These are phyloP conservation scores for Norana najaformis DNA, from an alignment of 2,888 invertebrate genomes.

Conservation along the genomic window DNA sequence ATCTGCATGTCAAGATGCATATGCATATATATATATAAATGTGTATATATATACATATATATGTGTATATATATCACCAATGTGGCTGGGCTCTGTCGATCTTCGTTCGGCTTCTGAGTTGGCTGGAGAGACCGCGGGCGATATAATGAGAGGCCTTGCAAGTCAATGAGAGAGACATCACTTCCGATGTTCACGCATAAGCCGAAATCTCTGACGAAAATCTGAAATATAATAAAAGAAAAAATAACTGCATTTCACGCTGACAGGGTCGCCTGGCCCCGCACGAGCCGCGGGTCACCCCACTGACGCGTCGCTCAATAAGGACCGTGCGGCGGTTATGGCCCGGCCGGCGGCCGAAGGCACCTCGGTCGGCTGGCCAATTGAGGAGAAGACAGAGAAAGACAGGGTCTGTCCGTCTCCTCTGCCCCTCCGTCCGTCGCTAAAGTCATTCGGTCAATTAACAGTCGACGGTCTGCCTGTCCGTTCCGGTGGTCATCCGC, in stretches of 20 bases:
- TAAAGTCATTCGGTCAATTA: slow-evolving; percentile 13
- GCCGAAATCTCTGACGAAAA: neutral
- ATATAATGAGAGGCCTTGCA: neutral
- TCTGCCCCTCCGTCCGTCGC: neutral
- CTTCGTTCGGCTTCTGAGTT: too few species aligned
- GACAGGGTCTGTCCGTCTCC: neutral
- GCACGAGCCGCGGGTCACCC: neutral
- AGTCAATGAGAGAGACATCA: neutral
- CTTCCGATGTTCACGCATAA: neutral
- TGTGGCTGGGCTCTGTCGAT: neutral
- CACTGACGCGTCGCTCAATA: slow-evolving; percentile 1
- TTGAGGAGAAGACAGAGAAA: neutral
- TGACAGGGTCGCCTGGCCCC: slow-evolving; percentile 1
- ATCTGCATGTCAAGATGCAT: neutral
- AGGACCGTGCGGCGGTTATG: neutral
- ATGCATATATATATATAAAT: neutral
- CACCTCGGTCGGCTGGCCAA: neutral
- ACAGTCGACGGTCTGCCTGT: neutral
- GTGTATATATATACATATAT: neutral
- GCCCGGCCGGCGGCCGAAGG: neutral
- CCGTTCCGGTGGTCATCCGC: neutral
- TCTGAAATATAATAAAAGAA: neutral
- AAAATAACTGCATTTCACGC: slow-evolving; percentile 13
- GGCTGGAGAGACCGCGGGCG: neutral
- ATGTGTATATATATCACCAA: neutral